Percentiles rank a stretch among this genome's conserved stretches.
Conservation (phyloP, 2,888 invertebrate genomes). For the Drosophila mimica region DNA sequence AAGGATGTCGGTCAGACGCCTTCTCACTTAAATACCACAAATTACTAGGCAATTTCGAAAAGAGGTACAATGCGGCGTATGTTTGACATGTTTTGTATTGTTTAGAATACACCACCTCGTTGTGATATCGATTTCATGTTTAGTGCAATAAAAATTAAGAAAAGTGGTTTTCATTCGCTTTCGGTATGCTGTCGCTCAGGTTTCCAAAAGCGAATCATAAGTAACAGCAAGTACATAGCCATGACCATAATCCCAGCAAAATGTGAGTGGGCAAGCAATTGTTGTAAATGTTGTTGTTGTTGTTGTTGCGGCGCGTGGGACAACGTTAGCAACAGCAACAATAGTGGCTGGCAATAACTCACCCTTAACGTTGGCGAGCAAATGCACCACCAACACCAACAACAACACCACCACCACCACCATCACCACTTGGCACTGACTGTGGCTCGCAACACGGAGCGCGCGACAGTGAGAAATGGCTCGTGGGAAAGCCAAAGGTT, state of each 20-base stretch:
- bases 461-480: slow-evolving; percentile 56
- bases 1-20: too few species aligned
- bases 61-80: slow-evolving; percentile 31
- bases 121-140: slow-evolving; percentile 58
- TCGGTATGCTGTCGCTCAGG: slow-evolving; percentile 36
- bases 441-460: neutral
- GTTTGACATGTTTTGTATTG: slow-evolving; percentile 13
- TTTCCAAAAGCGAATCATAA: slow-evolving; percentile 32
- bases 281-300: slow-evolving; percentile 9
- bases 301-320: slow-evolving; percentile 57
- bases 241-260: slow-evolving; percentile 3
- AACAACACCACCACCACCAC: slow-evolving; percentile 13
- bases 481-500: slow-evolving; percentile 84
- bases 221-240: slow-evolving; percentile 1
- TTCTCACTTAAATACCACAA: neutral
- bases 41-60: neutral
- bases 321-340: slow-evolving; percentile 28
- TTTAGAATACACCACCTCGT: neutral
- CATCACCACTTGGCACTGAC: slow-evolving; percentile 11
- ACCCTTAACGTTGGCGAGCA: slow-evolving; percentile 32
- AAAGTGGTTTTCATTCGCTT: slow-evolving; percentile 68
- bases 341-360: slow-evolving; percentile 45
- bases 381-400: slow-evolving; percentile 21
- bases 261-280: slow-evolving; percentile 32
- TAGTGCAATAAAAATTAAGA: slow-evolving; percentile 54